Percentiles rank a stretch among this genome's conserved stretches.
phyloP scores from a whole-genome alignment of 2,113 vertebrate genomes.

The Trachemys scripta region DNA sequence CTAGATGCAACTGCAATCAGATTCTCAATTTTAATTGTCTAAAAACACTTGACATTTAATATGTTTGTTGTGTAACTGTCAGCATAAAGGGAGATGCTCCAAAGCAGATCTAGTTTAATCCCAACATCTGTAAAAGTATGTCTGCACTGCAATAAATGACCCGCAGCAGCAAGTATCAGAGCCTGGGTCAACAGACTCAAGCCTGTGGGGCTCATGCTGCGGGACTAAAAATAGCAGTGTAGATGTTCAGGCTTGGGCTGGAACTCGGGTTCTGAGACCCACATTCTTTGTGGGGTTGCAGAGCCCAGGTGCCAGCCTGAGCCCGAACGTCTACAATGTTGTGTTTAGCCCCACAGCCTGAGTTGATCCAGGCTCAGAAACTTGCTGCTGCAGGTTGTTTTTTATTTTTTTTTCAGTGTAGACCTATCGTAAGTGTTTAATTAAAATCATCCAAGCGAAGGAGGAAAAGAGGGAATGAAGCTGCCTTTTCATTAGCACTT shows the following conservation, averaged over 20 bases:
- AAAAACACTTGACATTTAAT: neutral
- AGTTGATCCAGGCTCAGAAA: neutral
- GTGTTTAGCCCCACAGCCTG: neutral
- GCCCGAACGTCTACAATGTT: neutral
- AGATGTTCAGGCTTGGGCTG: too few relatives aligned
- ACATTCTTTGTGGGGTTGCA: too few relatives aligned
- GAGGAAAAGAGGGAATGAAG: constrained; percentile 22
- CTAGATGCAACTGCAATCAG: neutral
- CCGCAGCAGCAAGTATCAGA: too few relatives aligned
- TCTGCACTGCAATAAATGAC: too few relatives aligned
- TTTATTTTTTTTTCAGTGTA: neutral
- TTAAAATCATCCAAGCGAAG: neutral
- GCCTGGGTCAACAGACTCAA: too few relatives aligned
- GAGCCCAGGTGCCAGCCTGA: neutral
- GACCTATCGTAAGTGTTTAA: neutral
- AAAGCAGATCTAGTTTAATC: neutral
- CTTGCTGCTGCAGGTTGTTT: neutral
- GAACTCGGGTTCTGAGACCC: too few relatives aligned
- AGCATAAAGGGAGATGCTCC: neutral
- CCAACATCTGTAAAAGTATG: neutral
- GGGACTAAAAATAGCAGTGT: too few relatives aligned
- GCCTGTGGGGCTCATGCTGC: too few relatives aligned
- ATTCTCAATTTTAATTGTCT: neutral
- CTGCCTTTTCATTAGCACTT: constrained; percentile 81
- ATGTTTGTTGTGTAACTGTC: neutral